These are phyloP conservation scores for Pyrrhosoma nymphula DNA, from an alignment of 2,888 invertebrate genomes.

Conservation along the genomic window DNA sequence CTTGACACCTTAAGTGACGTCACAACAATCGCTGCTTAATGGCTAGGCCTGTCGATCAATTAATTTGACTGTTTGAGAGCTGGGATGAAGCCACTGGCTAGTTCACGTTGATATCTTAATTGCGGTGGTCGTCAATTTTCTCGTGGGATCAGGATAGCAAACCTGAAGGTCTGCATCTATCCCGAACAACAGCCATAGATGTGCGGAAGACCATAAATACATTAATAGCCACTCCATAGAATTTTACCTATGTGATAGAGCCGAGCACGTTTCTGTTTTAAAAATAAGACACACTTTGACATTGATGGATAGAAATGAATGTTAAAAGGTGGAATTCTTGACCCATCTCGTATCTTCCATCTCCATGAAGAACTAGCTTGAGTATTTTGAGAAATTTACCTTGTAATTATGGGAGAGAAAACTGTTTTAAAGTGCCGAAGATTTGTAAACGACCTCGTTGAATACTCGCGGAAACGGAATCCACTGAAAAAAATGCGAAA, in stretches of 20 bases:
- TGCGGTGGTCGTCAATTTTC: not conserved
- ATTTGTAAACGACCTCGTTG: too few species aligned
- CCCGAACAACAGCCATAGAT: not conserved
- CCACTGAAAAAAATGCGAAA: too few species aligned
- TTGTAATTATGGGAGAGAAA: too few species aligned
- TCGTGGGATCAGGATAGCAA: not conserved
- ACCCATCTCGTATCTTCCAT: not conserved
- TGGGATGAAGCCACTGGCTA: not conserved
- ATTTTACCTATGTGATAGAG: not conserved
- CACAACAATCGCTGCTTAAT: not conserved
- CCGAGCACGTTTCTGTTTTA: too few species aligned
- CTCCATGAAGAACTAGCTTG: not conserved
- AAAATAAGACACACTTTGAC: too few species aligned
- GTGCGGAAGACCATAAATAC: not conserved
- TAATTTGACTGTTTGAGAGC: not conserved
- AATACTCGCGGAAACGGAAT: too few species aligned
- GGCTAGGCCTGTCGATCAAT: not conserved
- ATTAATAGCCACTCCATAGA: not conserved
- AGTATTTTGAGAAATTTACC: too few species aligned
- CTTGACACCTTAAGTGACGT: slow-evolving; percentile 5
- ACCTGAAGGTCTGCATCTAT: not conserved
- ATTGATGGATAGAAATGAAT: too few species aligned
- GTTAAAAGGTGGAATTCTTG: not conserved
- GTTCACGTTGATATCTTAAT: not conserved
- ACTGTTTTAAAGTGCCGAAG: too few species aligned